A percentile compares a stretch with the other conserved stretches of the same genome.
These are phyloP conservation scores for Smutsia gigantea DNA, from an alignment of 2,797 vertebrate genomes.

Conservation along the genomic window DNA sequence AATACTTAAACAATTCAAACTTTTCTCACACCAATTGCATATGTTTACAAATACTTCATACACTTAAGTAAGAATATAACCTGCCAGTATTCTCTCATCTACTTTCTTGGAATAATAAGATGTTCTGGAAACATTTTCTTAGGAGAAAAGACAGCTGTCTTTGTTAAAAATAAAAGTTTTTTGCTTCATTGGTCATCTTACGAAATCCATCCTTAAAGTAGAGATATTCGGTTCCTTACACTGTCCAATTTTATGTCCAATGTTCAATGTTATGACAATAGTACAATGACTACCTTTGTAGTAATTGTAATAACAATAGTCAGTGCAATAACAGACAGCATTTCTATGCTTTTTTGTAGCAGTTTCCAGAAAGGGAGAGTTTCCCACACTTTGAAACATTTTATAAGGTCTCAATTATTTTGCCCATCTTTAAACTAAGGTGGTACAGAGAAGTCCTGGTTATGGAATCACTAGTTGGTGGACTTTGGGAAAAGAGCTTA, in stretches of 20 bases:
- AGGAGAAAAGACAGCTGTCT: not conserved
- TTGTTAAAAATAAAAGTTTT: not conserved
- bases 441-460: not conserved
- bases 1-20: slow-evolving; percentile 42
- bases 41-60: slow-evolving; percentile 11
- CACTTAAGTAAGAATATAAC: not conserved
- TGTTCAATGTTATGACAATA: not conserved
- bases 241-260: not conserved
- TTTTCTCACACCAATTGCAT: not conserved
- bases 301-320: too few relatives aligned
- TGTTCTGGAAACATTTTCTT: not conserved
- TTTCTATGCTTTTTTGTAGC: not conserved
- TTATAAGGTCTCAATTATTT: not conserved
- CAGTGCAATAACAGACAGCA: not conserved
- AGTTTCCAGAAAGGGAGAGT: not conserved
- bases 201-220: not conserved
- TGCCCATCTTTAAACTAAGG: not conserved
- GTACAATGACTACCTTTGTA: not conserved
- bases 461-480: not conserved
- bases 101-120: not conserved
- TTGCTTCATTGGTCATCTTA: not conserved
- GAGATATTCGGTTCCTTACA: not conserved
- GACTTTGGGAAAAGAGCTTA: not conserved
- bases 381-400: not conserved
- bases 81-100: not conserved